phyloP scores from a whole-genome alignment of 2,888 invertebrate species.

The Lasioglossum lativentre region DNA sequence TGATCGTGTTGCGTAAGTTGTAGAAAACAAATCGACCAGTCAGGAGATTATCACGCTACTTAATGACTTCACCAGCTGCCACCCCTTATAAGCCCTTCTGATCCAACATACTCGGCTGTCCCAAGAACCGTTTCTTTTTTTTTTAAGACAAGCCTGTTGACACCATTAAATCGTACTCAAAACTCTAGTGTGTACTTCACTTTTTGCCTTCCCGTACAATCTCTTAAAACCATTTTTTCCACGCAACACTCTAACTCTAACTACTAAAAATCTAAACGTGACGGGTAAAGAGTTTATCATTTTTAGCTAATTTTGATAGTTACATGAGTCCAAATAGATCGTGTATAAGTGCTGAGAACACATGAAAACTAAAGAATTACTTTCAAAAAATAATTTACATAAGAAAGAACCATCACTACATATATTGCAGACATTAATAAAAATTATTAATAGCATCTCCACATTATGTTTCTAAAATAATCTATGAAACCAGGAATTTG shows the following conservation, averaged over 20 bases:
- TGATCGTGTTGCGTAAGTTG: neutral
- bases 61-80: neutral
- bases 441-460: too few species aligned
- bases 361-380: neutral
- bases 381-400: too few species aligned
- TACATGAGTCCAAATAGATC: neutral
- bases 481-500: neutral
- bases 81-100: neutral
- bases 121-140: neutral
- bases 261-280: neutral
- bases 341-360: neutral
- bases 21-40: neutral
- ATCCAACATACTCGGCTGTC: neutral
- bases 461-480: too few species aligned
- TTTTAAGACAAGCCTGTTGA: neutral
- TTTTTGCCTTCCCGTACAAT: neutral
- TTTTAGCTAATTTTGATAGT: neutral
- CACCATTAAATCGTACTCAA: neutral
- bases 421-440: too few species aligned
- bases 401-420: too few species aligned
- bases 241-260: neutral
- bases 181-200: neutral
- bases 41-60: neutral
- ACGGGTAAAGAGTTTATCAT: too few species aligned
- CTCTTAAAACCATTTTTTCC: neutral